A percentile compares a stretch with the other conserved stretches of the same genome.
Evolutionary conservation across 23 tunicate genomes (phyloP).

Genomic region (Corella eumyota): DNA sequence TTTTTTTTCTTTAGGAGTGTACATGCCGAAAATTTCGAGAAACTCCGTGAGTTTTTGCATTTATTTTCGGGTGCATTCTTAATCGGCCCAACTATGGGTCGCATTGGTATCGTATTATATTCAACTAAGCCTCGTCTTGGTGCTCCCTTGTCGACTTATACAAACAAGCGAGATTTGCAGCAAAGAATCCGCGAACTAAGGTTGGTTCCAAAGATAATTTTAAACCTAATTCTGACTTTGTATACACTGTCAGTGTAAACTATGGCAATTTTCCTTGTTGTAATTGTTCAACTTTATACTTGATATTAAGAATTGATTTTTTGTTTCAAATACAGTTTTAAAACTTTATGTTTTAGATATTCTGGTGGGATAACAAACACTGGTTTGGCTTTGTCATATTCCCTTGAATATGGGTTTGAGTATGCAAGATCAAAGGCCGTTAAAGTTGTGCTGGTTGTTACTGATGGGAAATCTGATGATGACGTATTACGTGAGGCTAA

Average conservation of each 20-base stretch:
- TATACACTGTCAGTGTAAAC: too few relatives aligned
- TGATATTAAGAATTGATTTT: too few relatives aligned
- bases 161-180: constrained; percentile 12
- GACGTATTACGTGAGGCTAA: constrained; percentile 10
- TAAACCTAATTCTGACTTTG: too few relatives aligned
- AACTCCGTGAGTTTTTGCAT: constrained; percentile 32
- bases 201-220: too few relatives aligned
- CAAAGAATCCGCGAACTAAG: constrained; percentile 10
- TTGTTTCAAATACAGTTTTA: too few relatives aligned
- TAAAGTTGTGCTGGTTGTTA: constrained; percentile 49
- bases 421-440: constrained; percentile 35
- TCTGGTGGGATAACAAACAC: constrained; percentile 40
- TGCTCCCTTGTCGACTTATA: constrained; percentile 49
- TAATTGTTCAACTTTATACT: too few relatives aligned
- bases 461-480: constrained; percentile 65
- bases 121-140: constrained; percentile 26
- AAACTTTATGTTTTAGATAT: constrained; percentile 19
- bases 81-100: constrained; percentile 20
- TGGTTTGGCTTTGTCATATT: constrained; percentile 39
- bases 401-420: constrained; percentile 45
- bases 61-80: constrained; percentile 35
- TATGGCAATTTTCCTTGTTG: too few relatives aligned
- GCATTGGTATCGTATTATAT: constrained; percentile 57
- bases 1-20: constrained; percentile 37
- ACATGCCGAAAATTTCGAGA: constrained; percentile 28